A percentile compares a stretch with the other conserved stretches of the same genome.
Evolutionary conservation across 2,113 vertebrate species (phyloP).

Genomic region (Coptodon rendalli): DNA sequence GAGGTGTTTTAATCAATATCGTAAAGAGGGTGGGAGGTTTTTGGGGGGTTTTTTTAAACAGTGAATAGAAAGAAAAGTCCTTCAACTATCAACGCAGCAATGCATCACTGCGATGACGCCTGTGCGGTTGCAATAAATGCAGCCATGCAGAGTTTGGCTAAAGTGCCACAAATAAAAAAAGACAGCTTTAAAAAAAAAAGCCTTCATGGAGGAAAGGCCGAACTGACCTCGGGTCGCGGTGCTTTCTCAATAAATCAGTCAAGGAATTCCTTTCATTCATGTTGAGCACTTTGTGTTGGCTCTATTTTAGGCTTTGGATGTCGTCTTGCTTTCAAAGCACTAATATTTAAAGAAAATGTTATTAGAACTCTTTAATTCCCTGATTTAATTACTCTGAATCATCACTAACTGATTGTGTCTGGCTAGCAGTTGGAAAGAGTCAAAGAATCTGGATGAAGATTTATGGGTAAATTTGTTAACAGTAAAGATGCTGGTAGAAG

Average conservation of each 20-base stretch:
- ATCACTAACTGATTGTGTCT: neutral
- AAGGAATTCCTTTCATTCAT: neutral
- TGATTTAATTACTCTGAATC: neutral
- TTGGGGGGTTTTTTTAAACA: rapidly evolving
- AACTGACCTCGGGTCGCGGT: neutral
- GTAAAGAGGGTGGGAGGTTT: neutral
- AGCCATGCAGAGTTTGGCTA: neutral
- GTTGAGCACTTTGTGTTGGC: neutral
- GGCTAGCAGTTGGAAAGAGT: neutral
- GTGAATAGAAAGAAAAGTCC: neutral
- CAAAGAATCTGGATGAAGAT: neutral
- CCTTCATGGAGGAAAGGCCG: neutral
- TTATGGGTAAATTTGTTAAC: neutral
- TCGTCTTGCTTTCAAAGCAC: neutral
- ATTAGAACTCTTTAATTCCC: neutral
- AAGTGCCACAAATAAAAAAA: neutral
- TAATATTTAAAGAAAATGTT: neutral
- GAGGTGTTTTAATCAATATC: neutral
- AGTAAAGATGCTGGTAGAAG: neutral
- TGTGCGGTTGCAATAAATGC: neutral
- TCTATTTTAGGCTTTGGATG: rapidly evolving
- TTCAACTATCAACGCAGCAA: neutral
- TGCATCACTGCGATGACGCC: neutral
- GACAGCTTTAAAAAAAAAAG: neutral
- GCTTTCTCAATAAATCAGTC: neutral